These are phyloP conservation scores for Mobula hypostoma DNA, from an alignment of 2,113 vertebrate species.

Conservation along the genomic window DNA sequence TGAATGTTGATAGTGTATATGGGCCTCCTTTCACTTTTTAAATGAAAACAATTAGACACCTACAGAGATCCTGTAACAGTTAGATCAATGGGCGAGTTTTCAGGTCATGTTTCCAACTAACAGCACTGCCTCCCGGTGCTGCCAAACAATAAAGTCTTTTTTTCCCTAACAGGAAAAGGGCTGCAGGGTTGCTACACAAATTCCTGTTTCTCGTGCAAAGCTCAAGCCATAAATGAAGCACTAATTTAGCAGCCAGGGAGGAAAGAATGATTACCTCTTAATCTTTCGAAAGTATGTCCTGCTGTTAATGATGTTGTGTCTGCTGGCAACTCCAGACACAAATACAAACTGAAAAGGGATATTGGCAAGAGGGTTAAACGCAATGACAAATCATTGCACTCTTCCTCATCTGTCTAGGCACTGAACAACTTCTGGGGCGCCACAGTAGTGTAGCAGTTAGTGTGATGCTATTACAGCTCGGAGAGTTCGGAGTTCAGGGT, in stretches of 20 bases:
- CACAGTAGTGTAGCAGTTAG: too few species aligned
- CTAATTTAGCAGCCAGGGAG: conserved; percentile 55
- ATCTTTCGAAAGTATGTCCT: conserved; percentile 51
- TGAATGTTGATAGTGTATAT: background rate
- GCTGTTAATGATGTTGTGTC: conserved; percentile 51
- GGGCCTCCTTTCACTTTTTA: background rate
- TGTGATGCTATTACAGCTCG: too few species aligned
- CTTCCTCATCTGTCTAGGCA: background rate
- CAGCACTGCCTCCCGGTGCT: conserved; percentile 54
- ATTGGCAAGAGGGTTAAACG: conserved; percentile 27
- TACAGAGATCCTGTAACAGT: background rate
- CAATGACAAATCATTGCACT: conserved; percentile 5
- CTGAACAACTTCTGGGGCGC: background rate
- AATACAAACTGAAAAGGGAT: conserved; percentile 45
- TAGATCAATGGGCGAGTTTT: conserved; percentile 43
- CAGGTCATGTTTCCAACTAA: conserved; percentile 60
- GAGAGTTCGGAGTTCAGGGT: too few species aligned
- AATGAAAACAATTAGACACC: conserved; percentile 21
- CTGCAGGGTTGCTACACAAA: conserved; percentile 64
- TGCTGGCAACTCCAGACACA: conserved; percentile 47
- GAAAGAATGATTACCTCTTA: conserved; percentile 48
- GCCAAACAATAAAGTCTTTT: conserved; percentile 58
- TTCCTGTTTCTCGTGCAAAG: conserved; percentile 64
- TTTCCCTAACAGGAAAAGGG: conserved; percentile 64
- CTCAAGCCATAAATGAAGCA: conserved; percentile 56